Evolutionary conservation across 2,797 vertebrate species (phyloP).

Genomic region (Diglossa cyanea): DNA sequence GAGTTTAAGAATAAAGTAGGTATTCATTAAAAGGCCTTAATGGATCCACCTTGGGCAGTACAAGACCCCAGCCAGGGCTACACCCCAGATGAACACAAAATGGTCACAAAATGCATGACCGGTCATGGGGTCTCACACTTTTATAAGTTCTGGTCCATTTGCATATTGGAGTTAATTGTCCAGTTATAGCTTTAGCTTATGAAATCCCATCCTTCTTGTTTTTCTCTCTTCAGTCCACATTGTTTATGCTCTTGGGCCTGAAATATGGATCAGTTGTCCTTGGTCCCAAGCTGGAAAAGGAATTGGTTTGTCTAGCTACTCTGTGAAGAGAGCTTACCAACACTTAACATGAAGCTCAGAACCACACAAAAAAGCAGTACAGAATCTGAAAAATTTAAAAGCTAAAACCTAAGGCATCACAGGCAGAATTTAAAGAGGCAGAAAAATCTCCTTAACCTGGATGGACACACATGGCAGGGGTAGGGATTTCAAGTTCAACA

Average conservation of each 20-base stretch:
- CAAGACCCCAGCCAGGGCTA: neutral
- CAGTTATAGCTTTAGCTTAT: neutral
- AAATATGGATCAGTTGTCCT: neutral
- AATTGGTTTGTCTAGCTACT: neutral
- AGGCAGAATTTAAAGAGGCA: neutral
- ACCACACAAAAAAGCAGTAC: neutral
- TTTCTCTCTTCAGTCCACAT: neutral
- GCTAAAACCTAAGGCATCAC: neutral
- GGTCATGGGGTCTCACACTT: neutral
- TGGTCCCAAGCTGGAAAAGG: neutral
- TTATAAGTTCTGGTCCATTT: neutral
- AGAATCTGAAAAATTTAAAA: neutral
- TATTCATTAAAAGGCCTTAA: neutral
- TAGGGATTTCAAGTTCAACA: neutral
- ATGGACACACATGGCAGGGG: accelerated
- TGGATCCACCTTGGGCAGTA: neutral
- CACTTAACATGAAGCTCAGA: neutral
- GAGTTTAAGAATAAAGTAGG: neutral
- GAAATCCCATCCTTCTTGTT: neutral
- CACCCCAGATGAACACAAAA: neutral
- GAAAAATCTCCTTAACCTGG: neutral
- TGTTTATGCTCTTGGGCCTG: neutral
- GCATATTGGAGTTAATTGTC: neutral
- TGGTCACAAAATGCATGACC: neutral
- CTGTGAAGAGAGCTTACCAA: neutral